Conservation (phyloP, 2,113 vertebrate genomes). For the Pachyramphus minor region DNA sequence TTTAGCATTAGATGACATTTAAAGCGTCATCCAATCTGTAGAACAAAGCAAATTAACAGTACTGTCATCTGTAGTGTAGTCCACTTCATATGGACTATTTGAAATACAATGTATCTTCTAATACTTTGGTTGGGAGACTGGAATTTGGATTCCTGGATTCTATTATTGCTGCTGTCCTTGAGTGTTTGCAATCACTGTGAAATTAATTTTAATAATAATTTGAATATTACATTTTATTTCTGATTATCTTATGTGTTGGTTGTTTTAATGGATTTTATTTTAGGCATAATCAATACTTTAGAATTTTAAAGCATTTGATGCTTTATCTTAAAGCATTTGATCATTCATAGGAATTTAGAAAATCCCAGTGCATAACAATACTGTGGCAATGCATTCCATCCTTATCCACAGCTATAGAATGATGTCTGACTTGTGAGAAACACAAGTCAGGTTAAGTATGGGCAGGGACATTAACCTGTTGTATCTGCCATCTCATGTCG, state of each 20-base stretch:
- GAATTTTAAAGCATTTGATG: no score
- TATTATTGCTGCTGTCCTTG: not conserved
- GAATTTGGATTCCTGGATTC: not conserved
- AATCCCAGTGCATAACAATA: not conserved
- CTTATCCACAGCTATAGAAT: not conserved
- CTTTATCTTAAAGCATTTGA: not conserved
- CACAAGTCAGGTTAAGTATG: no score
- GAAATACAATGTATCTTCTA: not conserved
- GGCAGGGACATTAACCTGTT: not conserved
- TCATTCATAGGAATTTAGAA: not conserved
- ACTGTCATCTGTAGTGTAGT: no score
- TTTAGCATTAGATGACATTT: not conserved
- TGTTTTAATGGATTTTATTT: not conserved
- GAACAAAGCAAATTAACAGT: not conserved
- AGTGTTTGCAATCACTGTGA: not conserved
- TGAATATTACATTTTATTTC: not conserved
- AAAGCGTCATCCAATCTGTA: not conserved
- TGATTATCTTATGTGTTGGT: not conserved
- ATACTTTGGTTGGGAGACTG: not conserved
- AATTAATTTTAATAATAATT: not conserved
- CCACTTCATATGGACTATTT: not conserved
- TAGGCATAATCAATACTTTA: not conserved
- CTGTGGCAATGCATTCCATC: not conserved
- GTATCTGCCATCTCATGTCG: accelerated
- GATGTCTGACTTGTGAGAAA: not conserved